Evolutionary conservation across 53 echinoderm and acorn worm species (phyloP).

Genomic region (Temnopleurus reevesii): DNA sequence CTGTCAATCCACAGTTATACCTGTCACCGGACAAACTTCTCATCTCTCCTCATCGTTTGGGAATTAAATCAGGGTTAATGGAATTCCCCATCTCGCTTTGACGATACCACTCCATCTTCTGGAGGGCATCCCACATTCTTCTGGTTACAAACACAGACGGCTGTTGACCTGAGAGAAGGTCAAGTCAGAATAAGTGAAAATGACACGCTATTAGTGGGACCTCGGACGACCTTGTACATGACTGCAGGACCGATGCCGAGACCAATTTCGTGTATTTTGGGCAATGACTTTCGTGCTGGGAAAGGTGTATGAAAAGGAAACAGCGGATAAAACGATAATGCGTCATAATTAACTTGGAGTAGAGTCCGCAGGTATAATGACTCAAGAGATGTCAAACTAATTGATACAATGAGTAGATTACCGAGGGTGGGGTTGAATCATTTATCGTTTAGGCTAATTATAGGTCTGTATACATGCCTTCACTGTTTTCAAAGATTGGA

Average conservation of each 20-base stretch:
- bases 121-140: not conserved
- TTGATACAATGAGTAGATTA: not conserved
- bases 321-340: not conserved
- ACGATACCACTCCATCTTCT: not conserved
- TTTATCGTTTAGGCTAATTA: not conserved
- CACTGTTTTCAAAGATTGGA: too few species aligned
- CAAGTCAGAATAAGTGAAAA: conserved; percentile 22
- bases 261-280: not conserved
- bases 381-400: not conserved
- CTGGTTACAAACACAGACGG: conserved; percentile 3
- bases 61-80: not conserved
- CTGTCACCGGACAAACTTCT: not conserved
- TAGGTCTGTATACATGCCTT: not conserved
- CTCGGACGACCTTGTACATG: conserved; percentile 42
- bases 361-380: not conserved
- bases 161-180: conserved; percentile 15
- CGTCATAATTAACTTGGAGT: not conserved
- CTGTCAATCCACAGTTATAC: not conserved
- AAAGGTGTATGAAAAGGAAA: not conserved
- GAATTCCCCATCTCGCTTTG: not conserved
- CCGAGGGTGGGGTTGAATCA: not conserved
- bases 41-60: not conserved
- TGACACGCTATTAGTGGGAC: conserved; percentile 34
- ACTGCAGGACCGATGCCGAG: not conserved
- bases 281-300: not conserved